Evolutionary conservation across 2,888 invertebrate species (phyloP), one percentile per base, ranked within the genome.

Genomic region (Saturnia pavonia): DNA sequence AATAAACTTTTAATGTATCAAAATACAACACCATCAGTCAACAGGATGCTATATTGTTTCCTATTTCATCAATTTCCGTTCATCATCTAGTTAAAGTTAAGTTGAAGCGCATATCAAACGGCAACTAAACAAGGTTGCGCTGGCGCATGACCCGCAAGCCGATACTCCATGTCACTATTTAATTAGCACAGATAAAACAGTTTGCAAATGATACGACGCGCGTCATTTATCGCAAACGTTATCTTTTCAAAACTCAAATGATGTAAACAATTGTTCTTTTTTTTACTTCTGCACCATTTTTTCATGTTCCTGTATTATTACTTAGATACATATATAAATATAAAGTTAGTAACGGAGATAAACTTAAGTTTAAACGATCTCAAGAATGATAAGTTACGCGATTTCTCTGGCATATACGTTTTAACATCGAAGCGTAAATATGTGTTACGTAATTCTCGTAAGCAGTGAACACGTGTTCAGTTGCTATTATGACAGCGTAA

Each of bases 141-240:
- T 40, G 34, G 65, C 68, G 70, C 67, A 68, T 66, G 68, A 66
- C 25, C 71, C 60, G 71, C 63, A 71, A 25, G n/a, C 67, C 70
- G 48, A 72, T 70, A 48, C 60, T 69, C 34, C 27, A 69, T 78
- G 82, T 79, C 81, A 82, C 78, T 85, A 83, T 88, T 88, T 89
- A 86, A 88, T 88, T 86, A 86, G 78, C 72, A 69, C 72, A 76
- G 84, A 87, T 85, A 86, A 85, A 76, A 80, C 68, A 85, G 81
- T 87, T 86, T 85, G 82, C 80, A 77, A 82, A 76, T 75, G 78
- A 77, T 77, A 75, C 74, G 67, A 60, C 40, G 40, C 67, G 45
- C 67, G 67, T 22, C 48, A 72, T 74, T 80, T 85, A 84, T 84
- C 82, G 71, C 73, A n/a, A 63, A 73, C 70, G 77, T 79, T 82